Base-by-base conservation (phyloP, 2,797 vertebrate genomes). In the Halcyon smyrnensis region DNA sequence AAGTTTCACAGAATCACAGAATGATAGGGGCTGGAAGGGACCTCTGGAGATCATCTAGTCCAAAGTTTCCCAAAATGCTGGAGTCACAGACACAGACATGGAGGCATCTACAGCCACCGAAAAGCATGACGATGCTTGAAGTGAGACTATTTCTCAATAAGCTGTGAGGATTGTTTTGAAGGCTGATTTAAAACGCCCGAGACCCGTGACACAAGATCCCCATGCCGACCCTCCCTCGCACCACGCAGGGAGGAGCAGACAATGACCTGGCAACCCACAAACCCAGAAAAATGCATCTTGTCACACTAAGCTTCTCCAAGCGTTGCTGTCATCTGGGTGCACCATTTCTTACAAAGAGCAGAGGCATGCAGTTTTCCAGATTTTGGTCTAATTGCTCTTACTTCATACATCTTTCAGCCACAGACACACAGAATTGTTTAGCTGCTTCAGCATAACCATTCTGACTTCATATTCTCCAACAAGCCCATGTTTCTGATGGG, bases 221-320 rank as follows among this genome's bases (percentile, higher is more conserved):
- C 0, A 4, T 32, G 64, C 39, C 34, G 60, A 56, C 64, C 56
- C 53, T 23, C 23, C 39, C 56, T 82, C 63, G 43, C 85, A 60
- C 51, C 81, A 60, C 0, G 1, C 0, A 3, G 62, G 41, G 57
- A 90, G 59, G 37, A 91, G 80, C 89, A 37, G 69, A 95, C 91
- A 96, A 94, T 88, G 57, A 65, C 73, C 87, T 90, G 87, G 81
- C 84, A 94, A 63, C 11, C 39, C 86, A 68, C 48, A 89, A 82
- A 87, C 32, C 18, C 88, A 76, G 54, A 74, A 84, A 84, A 90
- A 89, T 27, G 23, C 15, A 15, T 78, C 65, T 84, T 25, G 36
- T 68, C 75, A 63, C 67, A 73, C 43, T 15, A 64, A 94, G 86
- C 59, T 84, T 92, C 45, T 84, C 74, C 81, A 90, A 56, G 80